Evolutionary conservation across 2,797 vertebrate species (phyloP).

Genomic region (Eurystomus glaucurus): DNA sequence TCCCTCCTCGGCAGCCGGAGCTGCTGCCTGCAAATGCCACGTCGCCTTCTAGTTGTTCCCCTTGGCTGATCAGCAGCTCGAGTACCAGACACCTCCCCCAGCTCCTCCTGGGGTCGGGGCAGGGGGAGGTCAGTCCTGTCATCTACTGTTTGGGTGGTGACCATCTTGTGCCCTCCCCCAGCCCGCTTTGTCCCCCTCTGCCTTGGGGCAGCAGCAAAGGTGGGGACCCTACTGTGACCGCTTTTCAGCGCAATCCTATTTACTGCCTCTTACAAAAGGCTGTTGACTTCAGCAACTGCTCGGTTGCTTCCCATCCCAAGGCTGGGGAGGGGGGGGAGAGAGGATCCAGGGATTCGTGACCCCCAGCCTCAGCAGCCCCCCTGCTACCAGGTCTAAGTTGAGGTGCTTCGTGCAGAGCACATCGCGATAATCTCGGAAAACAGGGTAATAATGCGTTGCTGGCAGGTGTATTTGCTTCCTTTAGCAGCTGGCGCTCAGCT

Average conservation of each 20-base stretch:
- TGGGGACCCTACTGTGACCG: background rate
- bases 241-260: rapidly evolving
- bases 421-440: rapidly evolving
- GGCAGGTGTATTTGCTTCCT: conserved; percentile 67
- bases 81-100: conserved; percentile 65
- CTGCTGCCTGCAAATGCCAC: conserved; percentile 79
- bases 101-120: conserved; percentile 59
- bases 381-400: background rate
- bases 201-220: background rate
- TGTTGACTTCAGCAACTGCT: background rate
- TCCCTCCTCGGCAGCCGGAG: conserved; percentile 36
- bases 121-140: conserved; percentile 57
- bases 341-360: background rate
- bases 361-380: background rate
- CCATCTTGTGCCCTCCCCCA: background rate
- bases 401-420: rapidly evolving
- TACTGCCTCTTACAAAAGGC: background rate
- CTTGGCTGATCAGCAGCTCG: conserved; percentile 65
- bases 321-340: background rate
- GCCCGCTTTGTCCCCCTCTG: background rate
- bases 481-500: background rate
- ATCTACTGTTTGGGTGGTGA: background rate
- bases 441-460: background rate
- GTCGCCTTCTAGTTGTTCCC: conserved; percentile 77
- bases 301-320: background rate